phyloP scores from a whole-genome alignment of 2,888 invertebrate species.

The Cyclophora punctaria region DNA sequence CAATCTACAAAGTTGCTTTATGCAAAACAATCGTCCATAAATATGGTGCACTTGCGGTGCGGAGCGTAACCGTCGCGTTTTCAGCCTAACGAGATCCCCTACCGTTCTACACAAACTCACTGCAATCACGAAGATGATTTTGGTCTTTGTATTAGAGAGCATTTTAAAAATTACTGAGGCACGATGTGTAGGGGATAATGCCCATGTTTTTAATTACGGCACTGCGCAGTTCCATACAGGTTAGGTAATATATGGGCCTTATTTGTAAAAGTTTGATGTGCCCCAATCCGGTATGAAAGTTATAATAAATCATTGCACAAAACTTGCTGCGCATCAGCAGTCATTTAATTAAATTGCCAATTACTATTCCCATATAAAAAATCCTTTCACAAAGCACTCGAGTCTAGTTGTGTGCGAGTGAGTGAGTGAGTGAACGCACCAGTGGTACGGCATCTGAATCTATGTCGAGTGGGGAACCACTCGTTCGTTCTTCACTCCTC shows the following conservation, averaged over 20 bases:
- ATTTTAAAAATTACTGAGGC: not conserved
- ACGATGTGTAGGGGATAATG: not conserved
- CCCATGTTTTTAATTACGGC: not conserved
- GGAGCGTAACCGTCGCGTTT: constrained; percentile 23
- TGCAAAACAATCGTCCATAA: constrained; percentile 30
- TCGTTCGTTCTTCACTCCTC: constrained; percentile 25
- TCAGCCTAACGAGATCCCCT: constrained; percentile 27
- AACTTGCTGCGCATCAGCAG: no score
- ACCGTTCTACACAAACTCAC: constrained; percentile 7
- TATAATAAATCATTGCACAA: no score
- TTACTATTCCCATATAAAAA: not conserved
- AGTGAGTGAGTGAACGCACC: constrained; percentile 9
- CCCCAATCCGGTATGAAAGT: no score
- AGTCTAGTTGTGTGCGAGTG: constrained; percentile 2
- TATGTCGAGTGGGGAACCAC: constrained; percentile 40
- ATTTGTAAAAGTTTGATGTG: no score
- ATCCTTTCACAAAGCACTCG: not conserved
- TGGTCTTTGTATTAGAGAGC: not conserved
- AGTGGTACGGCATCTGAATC: constrained; percentile 24
- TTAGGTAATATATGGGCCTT: no score
- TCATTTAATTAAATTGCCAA: no score
- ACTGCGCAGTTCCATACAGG: no score
- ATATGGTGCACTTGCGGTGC: constrained; percentile 21
- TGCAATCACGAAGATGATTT: no score
- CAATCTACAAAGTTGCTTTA: constrained; percentile 11